A percentile compares a stretch with the other conserved stretches of the same genome.
phyloP scores from a whole-genome alignment of 35 echinoderm and acorn worm genomes.

The Nesometra sesokonis region DNA sequence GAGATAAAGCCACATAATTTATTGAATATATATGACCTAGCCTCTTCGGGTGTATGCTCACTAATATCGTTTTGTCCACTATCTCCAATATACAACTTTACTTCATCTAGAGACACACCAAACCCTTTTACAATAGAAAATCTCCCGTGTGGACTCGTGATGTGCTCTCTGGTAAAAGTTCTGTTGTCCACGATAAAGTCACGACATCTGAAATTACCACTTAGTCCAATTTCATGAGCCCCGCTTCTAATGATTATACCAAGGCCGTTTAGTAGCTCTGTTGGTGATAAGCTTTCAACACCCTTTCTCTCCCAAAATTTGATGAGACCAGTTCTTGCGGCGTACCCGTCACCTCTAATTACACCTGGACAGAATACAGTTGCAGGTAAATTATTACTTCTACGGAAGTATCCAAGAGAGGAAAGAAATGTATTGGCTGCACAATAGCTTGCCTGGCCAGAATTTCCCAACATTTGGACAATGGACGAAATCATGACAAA shows the following conservation, averaged over 20 bases:
- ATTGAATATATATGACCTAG: background rate
- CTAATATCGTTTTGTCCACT: constrained; percentile 3
- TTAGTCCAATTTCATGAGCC: background rate
- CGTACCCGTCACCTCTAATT: constrained; percentile 44
- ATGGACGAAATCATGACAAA: constrained; percentile 57
- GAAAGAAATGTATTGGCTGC: constrained; percentile 51
- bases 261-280: constrained; percentile 12
- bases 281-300: constrained; percentile 16
- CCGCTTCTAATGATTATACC: constrained; percentile 15
- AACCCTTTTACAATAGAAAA: constrained; percentile 46
- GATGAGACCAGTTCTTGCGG: constrained; percentile 24
- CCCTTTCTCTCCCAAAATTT: constrained; percentile 28
- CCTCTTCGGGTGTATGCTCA: constrained; percentile 17
- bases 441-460: constrained; percentile 57
- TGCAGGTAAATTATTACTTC: constrained; percentile 30
- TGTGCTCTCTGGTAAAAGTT: background rate
- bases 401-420: constrained; percentile 9
- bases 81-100: background rate
- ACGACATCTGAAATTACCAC: background rate
- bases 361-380: constrained; percentile 31
- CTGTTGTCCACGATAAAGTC: constrained; percentile 13
- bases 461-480: constrained; percentile 44
- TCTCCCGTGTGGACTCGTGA: background rate
- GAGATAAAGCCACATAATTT: constrained; percentile 17
- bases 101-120: constrained; percentile 1